Conservation (phyloP, 1,140 invertebrate species). For the Caligus rogercresseyi region DNA sequence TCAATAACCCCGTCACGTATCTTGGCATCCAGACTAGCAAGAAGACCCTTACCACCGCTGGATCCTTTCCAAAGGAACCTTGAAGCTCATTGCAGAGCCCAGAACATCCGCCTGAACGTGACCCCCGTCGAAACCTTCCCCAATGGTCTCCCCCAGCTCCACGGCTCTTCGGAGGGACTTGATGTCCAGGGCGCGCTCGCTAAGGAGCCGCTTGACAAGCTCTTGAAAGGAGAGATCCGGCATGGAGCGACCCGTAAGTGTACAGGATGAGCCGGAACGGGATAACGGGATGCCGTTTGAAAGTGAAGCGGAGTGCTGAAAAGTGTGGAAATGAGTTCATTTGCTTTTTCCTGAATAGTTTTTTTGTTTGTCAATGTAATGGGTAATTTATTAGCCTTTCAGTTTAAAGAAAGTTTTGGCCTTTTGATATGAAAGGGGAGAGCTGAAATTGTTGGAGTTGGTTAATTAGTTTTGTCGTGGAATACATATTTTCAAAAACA, state of each 20-base stretch:
- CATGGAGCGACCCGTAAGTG: not conserved
- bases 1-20: slow-evolving; percentile 84
- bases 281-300: too few species aligned
- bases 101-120: not conserved
- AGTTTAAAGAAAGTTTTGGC: too few species aligned
- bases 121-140: slow-evolving; percentile 7
- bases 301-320: too few species aligned
- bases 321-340: too few species aligned
- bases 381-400: too few species aligned
- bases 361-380: too few species aligned
- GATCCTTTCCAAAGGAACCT: not conserved
- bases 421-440: too few species aligned
- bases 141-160: not conserved
- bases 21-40: slow-evolving; percentile 69
- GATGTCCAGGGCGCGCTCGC: not conserved
- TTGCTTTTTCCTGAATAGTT: too few species aligned
- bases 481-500: too few species aligned
- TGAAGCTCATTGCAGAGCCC: slow-evolving; percentile 4
- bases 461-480: too few species aligned
- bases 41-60: slow-evolving; percentile 3
- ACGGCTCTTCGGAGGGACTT: not conserved
- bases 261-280: too few species aligned
- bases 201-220: slow-evolving; percentile 6
- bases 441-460: too few species aligned
- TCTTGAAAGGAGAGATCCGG: slow-evolving; percentile 18